Conservation (phyloP, 2,797 vertebrate species). For the Bovichtus variegatus region DNA sequence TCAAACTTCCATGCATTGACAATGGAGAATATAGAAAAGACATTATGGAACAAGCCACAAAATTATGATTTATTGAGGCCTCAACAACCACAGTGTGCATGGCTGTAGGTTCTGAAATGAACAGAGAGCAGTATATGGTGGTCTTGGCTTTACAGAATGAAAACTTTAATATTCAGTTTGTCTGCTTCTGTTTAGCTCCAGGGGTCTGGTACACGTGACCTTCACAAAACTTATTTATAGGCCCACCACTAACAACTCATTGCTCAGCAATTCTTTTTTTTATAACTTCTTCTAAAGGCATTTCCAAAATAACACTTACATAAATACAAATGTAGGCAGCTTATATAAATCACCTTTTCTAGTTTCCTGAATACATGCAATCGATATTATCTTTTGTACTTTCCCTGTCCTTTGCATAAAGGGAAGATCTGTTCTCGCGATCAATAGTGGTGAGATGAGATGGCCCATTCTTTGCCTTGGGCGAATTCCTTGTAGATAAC, state of each 20-base stretch:
- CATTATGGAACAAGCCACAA: not conserved
- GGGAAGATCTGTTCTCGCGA: conserved; percentile 58
- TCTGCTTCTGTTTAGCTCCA: not conserved
- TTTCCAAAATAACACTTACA: conserved; percentile 64
- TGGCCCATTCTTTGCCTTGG: conserved; percentile 50
- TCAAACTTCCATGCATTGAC: not conserved
- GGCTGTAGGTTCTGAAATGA: not conserved
- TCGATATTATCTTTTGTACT: conserved; percentile 57
- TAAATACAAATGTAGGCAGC: conserved; percentile 73
- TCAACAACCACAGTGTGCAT: not conserved
- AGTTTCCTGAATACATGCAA: conserved; percentile 43
- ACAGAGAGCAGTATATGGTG: not conserved
- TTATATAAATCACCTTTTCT: conserved; percentile 69
- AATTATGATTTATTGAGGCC: conserved; percentile 13
- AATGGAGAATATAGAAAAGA: not conserved
- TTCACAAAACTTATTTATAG: conserved; percentile 19
- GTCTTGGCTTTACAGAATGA: not conserved
- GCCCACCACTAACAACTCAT: not conserved
- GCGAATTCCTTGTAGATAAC: conserved; percentile 41
- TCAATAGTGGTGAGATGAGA: conserved; percentile 65
- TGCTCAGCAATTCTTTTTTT: conserved; percentile 25
- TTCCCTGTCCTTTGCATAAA: conserved; percentile 53
- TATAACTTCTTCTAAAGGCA: conserved; percentile 21
- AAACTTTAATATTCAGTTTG: not conserved
- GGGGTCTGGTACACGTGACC: not conserved